These are phyloP conservation scores for Eulimnadia texana DNA, from an alignment of 1,140 invertebrate species.

Conservation along the genomic window DNA sequence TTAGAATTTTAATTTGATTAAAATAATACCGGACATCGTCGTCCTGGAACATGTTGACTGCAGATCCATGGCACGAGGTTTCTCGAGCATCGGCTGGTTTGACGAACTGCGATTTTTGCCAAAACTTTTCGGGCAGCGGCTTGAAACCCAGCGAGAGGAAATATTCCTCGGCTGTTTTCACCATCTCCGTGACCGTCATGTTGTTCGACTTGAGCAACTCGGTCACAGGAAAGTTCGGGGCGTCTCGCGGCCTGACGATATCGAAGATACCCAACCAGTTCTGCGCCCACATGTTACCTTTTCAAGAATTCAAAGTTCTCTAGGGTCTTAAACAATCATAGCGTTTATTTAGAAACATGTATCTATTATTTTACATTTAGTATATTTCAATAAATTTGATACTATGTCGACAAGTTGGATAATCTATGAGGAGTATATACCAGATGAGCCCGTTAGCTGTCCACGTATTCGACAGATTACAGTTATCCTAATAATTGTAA, in stretches of 20 bases:
- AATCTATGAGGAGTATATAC: no score
- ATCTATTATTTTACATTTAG: no score
- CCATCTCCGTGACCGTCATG: constrained; percentile 37
- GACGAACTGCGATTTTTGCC: constrained; percentile 41
- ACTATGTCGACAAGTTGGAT: no score
- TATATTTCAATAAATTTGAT: no score
- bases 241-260: constrained; percentile 30
- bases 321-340: no score
- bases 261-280: constrained; percentile 39
- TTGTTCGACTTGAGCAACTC: constrained; percentile 5
- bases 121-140: constrained; percentile 41
- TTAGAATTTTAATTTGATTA: neutral
- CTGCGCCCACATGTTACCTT: constrained; percentile 43
- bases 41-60: constrained; percentile 49
- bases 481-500: no score
- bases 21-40: constrained; percentile 46
- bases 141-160: constrained; percentile 44
- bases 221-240: neutral
- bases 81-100: constrained; percentile 21
- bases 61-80: constrained; percentile 43
- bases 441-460: no score
- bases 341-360: no score
- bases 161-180: constrained; percentile 43
- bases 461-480: no score
- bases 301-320: no score